Base-by-base conservation (phyloP, 1,140 invertebrate genomes). In the Solenopsis invicta region DNA sequence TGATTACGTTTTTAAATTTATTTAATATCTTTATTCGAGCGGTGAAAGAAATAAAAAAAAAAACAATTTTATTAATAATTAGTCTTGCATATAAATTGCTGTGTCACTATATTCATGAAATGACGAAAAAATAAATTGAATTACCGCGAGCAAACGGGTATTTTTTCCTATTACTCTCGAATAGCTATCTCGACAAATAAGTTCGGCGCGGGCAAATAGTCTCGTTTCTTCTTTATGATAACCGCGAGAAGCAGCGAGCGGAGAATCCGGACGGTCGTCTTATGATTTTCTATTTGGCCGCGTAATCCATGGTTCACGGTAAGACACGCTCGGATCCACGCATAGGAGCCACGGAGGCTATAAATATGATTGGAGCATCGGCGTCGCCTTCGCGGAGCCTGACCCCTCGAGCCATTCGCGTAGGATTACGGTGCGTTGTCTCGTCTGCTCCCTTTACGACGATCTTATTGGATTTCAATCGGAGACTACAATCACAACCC, bases 281-380 rank as follows among this genome's bases (percentile, higher is more conserved):
- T 88, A 90, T 88, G 89, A 80, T 88, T 92, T 91, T 91, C 90
- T 91, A 93, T 94, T 94, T 92, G 91, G 89, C 86, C 72, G 85
- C 90, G 93, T 93, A 94, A 94, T 93, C 92, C 90, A 82, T 82
- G 85, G 87, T 94, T 93, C 91, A 91, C 92, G 48, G 92, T 88
- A 87, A 91, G 86, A 86, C 78, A 91, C 77, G 87, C 85, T 76
- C 45, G 75, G 62, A 90, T 90, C 87, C 67, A 48, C 62, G 86
- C 62, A 64, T 71, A 72, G 90, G 88, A 91, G 66, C 75, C 87
- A 82, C 80, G 69, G 87, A 89, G 77, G 85, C 92, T 92, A 95
- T 94, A 95, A 95, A 95, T 94, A 95, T 95, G 93, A 95, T 95
- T 94, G 92, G 93, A 91, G 91, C 90, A 93, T 91, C 92, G 93